Percentiles rank a stretch among this genome's conserved stretches.
These are phyloP conservation scores for Pseudochromis fuscus DNA, from an alignment of 2,797 vertebrate species.

Conservation along the genomic window DNA sequence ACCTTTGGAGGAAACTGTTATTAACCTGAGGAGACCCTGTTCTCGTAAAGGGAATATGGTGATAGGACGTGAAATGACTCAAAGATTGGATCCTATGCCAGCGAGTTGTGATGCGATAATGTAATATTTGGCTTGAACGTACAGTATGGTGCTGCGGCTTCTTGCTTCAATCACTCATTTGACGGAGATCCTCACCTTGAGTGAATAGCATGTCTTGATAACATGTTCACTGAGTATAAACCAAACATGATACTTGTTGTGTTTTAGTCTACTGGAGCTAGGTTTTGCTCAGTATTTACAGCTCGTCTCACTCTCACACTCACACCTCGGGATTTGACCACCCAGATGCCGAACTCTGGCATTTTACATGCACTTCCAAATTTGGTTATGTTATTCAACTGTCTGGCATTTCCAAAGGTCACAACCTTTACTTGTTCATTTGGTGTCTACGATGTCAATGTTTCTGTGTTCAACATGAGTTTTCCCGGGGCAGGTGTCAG, in stretches of 20 bases:
- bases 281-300: conserved; percentile 33
- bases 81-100: conserved; percentile 65
- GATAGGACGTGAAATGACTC: conserved; percentile 58
- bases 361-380: conserved; percentile 80
- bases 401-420: conserved; percentile 87
- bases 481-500: conserved; percentile 73
- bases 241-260: not conserved
- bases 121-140: conserved; percentile 59
- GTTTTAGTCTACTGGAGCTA: not conserved
- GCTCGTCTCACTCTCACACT: conserved; percentile 27
- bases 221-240: conserved; percentile 27
- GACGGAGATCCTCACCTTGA: conserved; percentile 49
- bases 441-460: conserved; percentile 75
- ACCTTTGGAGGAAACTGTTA: conserved; percentile 66
- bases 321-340: conserved; percentile 64
- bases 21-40: conserved; percentile 65
- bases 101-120: conserved; percentile 56
- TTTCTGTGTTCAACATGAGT: conserved; percentile 77
- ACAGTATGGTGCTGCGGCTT: conserved; percentile 5
- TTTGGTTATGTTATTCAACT: conserved; percentile 81
- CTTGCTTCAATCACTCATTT: conserved; percentile 42
- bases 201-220: conserved; percentile 30
- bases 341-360: conserved; percentile 74
- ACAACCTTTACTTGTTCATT: conserved; percentile 83
- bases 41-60: conserved; percentile 69